phyloP scores from a whole-genome alignment of 2,888 invertebrate genomes.

The Microctonus aethiopoides region DNA sequence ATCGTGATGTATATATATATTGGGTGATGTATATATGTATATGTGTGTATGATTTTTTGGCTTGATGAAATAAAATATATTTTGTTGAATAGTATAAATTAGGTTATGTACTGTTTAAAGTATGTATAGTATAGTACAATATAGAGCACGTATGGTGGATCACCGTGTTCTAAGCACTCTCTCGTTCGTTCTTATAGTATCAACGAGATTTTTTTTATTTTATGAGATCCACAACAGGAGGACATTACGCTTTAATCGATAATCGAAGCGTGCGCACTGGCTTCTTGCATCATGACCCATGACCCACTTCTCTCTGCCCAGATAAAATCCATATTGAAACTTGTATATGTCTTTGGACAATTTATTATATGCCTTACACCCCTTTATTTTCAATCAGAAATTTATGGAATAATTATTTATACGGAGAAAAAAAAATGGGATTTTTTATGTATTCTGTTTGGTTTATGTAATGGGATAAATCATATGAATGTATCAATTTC shows the following conservation, averaged over 20 bases:
- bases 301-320: slow-evolving; percentile 53
- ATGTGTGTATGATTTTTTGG: not conserved
- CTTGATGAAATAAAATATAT: not conserved
- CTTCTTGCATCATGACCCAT: slow-evolving; percentile 46
- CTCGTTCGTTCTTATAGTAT: not conserved
- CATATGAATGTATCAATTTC: not conserved
- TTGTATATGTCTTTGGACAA: not conserved
- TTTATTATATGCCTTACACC: not conserved
- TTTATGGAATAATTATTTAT: too few relatives aligned
- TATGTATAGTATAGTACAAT: too few relatives aligned
- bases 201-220: slow-evolving; percentile 37
- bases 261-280: slow-evolving; percentile 64
- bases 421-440: too few relatives aligned
- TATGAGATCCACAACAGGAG: slow-evolving; percentile 45
- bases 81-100: too few relatives aligned
- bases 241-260: slow-evolving; percentile 62
- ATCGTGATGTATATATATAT: not conserved
- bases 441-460: too few relatives aligned
- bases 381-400: too few relatives aligned
- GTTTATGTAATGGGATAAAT: not conserved
- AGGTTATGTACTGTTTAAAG: too few relatives aligned
- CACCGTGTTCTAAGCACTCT: not conserved
- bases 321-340: slow-evolving; percentile 15
- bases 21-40: too few relatives aligned
- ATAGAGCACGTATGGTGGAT: not conserved